Percentiles rank a stretch among this genome's conserved stretches.
Conservation (phyloP, 2,797 vertebrate species). For the Acanthopagrus latus region DNA sequence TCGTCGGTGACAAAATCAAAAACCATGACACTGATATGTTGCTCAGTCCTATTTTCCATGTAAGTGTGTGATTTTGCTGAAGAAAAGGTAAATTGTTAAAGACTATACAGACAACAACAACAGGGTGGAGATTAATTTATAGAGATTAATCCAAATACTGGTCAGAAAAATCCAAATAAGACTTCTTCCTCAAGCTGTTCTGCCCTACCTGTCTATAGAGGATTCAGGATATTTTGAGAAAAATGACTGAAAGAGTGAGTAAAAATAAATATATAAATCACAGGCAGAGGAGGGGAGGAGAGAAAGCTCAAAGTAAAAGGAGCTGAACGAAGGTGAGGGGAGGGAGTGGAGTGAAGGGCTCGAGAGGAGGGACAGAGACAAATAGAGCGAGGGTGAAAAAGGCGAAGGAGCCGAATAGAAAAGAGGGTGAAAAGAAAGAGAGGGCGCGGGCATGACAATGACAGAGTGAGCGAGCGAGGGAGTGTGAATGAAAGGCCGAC, state of each 20-base stretch:
- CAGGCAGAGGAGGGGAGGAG: constrained; percentile 4
- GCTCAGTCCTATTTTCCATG: neutral
- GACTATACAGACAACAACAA: neutral
- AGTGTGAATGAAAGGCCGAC: constrained; percentile 65
- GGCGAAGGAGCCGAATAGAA: constrained; percentile 50
- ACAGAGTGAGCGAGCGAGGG: constrained; percentile 56
- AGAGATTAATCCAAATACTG: neutral
- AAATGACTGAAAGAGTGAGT: neutral
- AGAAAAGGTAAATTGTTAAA: too few relatives aligned
- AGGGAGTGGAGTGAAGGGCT: constrained; percentile 34
- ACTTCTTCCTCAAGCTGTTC: neutral
- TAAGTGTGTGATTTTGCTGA: neutral
- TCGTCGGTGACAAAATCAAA: neutral
- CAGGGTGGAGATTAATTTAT: neutral
- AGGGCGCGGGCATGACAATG: constrained; percentile 53
- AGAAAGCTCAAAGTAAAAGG: constrained; percentile 23
- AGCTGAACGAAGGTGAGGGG: constrained; percentile 43
- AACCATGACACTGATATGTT: too few relatives aligned
- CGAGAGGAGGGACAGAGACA: constrained; percentile 48
- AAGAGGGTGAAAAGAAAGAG: constrained; percentile 55
- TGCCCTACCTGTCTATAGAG: neutral
- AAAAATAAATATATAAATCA: neutral
- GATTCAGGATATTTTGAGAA: neutral
- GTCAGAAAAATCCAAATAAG: neutral
- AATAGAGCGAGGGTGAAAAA: constrained; percentile 58